These are phyloP conservation scores for Buphagus erythrorhynchus DNA, from an alignment of 2,797 vertebrate species.

Conservation along the genomic window DNA sequence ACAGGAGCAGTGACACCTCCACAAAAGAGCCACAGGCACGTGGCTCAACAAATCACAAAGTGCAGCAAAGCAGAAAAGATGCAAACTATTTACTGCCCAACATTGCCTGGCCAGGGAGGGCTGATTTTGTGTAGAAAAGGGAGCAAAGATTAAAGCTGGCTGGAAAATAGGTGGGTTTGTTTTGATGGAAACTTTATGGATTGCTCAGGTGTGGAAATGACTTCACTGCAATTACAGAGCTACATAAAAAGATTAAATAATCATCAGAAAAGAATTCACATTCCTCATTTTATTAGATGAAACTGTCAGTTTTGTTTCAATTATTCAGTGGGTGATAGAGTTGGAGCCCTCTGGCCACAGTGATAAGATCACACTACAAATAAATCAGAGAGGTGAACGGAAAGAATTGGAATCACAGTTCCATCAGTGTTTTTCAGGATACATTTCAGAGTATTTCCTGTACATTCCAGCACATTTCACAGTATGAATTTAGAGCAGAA, in stretches of 20 bases:
- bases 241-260: not conserved
- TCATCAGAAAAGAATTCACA: not conserved
- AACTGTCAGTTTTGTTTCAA: not conserved
- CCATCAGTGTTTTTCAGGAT: not conserved
- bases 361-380: slow-evolving; percentile 18
- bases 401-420: not conserved
- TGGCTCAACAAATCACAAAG: not conserved
- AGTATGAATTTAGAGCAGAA: not conserved
- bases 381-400: not conserved
- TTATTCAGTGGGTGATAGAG: not conserved
- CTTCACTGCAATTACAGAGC: not conserved
- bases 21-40: slow-evolving; percentile 12
- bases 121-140: not conserved
- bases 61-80: not conserved
- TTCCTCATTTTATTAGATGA: slow-evolving; percentile 35
- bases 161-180: slow-evolving; percentile 56
- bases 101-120: not conserved
- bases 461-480: slow-evolving; percentile 3
- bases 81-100: not conserved
- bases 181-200: slow-evolving; percentile 53
- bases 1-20: slow-evolving; percentile 17
- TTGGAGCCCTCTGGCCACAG: not conserved
- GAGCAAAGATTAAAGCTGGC: not conserved
- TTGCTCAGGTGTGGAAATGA: slow-evolving; percentile 40
- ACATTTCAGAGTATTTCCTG: not conserved